Evolutionary conservation across 1,140 invertebrate species (phyloP).

Genomic region (Marisa cornuarietis): DNA sequence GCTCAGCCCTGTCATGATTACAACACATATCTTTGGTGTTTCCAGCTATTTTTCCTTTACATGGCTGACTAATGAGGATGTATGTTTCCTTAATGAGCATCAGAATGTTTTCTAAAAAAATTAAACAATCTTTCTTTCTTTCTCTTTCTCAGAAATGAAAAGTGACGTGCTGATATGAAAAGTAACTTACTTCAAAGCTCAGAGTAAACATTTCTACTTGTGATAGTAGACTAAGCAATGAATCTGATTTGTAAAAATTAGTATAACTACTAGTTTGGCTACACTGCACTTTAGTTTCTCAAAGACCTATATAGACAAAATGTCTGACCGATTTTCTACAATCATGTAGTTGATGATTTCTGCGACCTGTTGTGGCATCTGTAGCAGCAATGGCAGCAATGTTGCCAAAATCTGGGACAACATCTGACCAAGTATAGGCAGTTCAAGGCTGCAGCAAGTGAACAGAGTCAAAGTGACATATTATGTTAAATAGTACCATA

Average conservation of each 20-base stretch:
- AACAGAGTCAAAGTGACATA: not conserved
- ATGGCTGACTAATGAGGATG: no score
- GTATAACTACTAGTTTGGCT: no score
- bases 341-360: slow-evolving; percentile 83
- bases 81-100: not conserved
- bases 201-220: no score
- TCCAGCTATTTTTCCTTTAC: no score
- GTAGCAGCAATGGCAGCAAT: slow-evolving; percentile 77
- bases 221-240: no score
- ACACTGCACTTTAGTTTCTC: no score
- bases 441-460: slow-evolving; percentile 74
- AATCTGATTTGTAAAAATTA: no score
- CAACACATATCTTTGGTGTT: no score
- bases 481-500: slow-evolving; percentile 15
- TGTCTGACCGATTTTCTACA: slow-evolving; percentile 73
- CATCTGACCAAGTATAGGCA: slow-evolving; percentile 78
- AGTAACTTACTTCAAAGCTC: no score
- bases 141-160: no score
- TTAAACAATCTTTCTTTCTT: no score
- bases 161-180: no score
- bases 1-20: slow-evolving; percentile 59
- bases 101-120: not conserved
- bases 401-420: slow-evolving; percentile 85
- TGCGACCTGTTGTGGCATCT: slow-evolving; percentile 76
- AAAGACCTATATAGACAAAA: not conserved